Base-by-base conservation (phyloP, 1,140 invertebrate species). In the Lucilia cuprina region DNA sequence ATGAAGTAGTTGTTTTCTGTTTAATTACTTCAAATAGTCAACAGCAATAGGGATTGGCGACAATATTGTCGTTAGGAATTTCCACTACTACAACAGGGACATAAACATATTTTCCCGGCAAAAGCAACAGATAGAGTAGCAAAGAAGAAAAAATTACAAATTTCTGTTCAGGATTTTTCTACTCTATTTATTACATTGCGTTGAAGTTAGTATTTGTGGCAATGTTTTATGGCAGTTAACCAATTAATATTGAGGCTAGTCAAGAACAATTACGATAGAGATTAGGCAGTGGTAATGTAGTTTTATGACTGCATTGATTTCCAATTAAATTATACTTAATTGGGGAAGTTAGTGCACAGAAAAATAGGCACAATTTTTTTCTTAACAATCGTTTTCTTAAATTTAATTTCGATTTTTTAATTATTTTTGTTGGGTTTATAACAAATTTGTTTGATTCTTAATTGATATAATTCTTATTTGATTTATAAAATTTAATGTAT, bases 11-110 rank as follows among this genome's bases (percentile, higher is more conserved):
- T 80, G 41, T 41, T 41, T 7, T 41, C 41, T 80, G 77, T 80
- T 80, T 80, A 80, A 80, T 80, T 80, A 19, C 77, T 80, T 80
- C 49, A 80, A 80, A n/a, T 80, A 41, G 41, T 80, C 77, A 49
- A 49, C 77, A 80, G 34, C n/a, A 21, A 41, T 19, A 50, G 10
- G 13, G 75, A 21, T 30, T 21, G 77, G 41, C 77, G 77, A 19
- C 34, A 21, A 19, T 49, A 25, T 80, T 49, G 41, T 80, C 75
- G 2, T 41, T 35, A 41, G 34, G 17, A 47, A 5, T 80, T 10
- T 77, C 17, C 4, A 77, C 74, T n/a, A 17, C 25, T 49, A 30
- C 8, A 80, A 4, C 19, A 49, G 25, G 3, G 21, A 21, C 34
- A 80, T 35, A 55, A 0, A 55, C 12, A 55, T 41, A 0, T 60